phyloP scores from a whole-genome alignment of 2,888 invertebrate species.

The Caenorhabditis becei region DNA sequence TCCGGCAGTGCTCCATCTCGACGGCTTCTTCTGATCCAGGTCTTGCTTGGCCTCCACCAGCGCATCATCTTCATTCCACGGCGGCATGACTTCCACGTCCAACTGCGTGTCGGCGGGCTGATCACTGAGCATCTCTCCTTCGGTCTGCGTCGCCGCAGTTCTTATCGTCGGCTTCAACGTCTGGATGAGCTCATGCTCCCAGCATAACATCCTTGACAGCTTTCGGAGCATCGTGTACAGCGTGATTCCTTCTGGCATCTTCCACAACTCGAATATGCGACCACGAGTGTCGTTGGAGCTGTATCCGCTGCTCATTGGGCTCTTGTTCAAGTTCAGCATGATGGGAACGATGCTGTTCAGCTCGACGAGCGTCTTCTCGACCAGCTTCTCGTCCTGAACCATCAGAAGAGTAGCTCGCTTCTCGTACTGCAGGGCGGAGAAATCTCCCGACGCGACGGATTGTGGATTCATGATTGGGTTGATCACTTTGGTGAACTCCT shows the following conservation, averaged over 20 bases:
- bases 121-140: conserved; percentile 40
- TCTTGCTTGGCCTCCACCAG: background rate
- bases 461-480: conserved; percentile 40
- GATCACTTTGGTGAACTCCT: conserved; percentile 53
- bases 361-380: conserved; percentile 50
- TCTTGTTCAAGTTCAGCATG: conserved; percentile 55
- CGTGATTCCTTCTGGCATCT: conserved; percentile 56
- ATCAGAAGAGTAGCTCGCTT: conserved; percentile 46
- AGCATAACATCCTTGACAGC: conserved; percentile 61
- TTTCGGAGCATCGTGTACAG: conserved; percentile 58
- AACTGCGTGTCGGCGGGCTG: conserved; percentile 22
- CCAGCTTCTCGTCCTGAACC: conserved; percentile 46
- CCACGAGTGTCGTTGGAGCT: conserved; percentile 38
- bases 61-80: conserved; percentile 30
- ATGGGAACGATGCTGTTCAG: conserved; percentile 61
- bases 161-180: conserved; percentile 56
- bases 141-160: conserved; percentile 64
- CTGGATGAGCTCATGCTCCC: conserved; percentile 64
- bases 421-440: conserved; percentile 22
- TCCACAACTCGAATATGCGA: conserved; percentile 64
- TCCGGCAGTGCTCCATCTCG: conserved; percentile 49
- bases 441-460: conserved; percentile 18
- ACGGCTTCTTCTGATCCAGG: conserved; percentile 14
- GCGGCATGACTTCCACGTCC: conserved; percentile 32
- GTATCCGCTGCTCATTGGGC: conserved; percentile 22